A percentile compares a stretch with the other conserved stretches of the same genome.
phyloP scores from a whole-genome alignment of 2,113 vertebrate genomes.

The Perca fluviatilis region DNA sequence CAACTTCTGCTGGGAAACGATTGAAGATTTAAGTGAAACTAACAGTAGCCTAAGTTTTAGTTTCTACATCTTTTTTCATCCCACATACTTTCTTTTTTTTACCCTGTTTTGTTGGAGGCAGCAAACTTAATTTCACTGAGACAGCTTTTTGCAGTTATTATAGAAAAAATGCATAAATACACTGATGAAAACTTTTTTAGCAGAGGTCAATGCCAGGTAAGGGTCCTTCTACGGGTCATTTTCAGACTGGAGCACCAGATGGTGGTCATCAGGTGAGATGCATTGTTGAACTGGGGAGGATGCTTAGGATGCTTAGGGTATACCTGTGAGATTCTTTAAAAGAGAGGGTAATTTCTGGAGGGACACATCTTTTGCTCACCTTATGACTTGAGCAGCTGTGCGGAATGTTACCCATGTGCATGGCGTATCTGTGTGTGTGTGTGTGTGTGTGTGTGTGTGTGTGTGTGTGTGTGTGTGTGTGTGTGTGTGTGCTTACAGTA shows the following conservation, averaged over 20 bases:
- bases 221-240: conserved; percentile 43
- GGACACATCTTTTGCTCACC: conserved; percentile 56
- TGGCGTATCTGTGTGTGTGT: conserved; percentile 5
- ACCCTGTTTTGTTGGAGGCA: conserved; percentile 4
- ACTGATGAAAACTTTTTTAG: conserved; percentile 24
- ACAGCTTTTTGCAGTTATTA: conserved; percentile 8
- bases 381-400: conserved; percentile 44
- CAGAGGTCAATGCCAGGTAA: conserved; percentile 49
- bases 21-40: conserved; percentile 35
- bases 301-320: conserved; percentile 39
- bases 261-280: conserved; percentile 56
- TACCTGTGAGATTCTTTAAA: conserved; percentile 40
- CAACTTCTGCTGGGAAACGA: conserved; percentile 32
- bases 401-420: conserved; percentile 37
- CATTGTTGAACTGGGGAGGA: conserved; percentile 47
- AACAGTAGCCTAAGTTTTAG: conserved; percentile 39
- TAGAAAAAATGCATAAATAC: conserved; percentile 18
- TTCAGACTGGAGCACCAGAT: conserved; percentile 44
- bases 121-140: conserved; percentile 33
- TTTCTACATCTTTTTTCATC: background rate
- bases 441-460: conserved; percentile 53
- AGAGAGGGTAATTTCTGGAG: conserved; percentile 52
- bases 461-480: conserved; percentile 35
- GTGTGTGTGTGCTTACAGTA: conserved; percentile 35
- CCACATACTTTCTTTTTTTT: conserved; percentile 13